Conservation (phyloP, 1,140 invertebrate genomes). For the Ylistrum balloti region DNA sequence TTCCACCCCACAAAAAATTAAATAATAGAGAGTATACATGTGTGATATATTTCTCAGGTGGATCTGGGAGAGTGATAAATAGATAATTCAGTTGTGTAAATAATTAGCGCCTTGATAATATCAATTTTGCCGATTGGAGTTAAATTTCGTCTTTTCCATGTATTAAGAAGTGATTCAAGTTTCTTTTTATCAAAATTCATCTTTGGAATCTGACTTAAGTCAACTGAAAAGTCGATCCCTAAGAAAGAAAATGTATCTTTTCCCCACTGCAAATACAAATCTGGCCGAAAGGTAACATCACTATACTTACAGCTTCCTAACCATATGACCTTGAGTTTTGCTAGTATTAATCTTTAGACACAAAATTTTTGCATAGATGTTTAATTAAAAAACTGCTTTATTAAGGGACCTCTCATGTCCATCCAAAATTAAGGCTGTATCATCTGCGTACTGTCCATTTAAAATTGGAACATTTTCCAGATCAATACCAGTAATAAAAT, state of each 20-base stretch:
- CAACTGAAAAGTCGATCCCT: not conserved
- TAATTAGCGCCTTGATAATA: not conserved
- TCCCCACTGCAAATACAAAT: not conserved
- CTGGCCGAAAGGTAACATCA: no score
- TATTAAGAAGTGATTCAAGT: not conserved
- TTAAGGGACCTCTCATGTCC: conserved; percentile 41
- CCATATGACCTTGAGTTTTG: conserved; percentile 53
- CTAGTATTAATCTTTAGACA: conserved; percentile 50
- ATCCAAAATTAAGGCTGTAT: conserved; percentile 51
- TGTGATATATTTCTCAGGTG: not conserved
- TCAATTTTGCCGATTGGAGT: not conserved
- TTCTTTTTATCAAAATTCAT: not conserved
- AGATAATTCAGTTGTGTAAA: not conserved
- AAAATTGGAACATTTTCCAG: conserved; percentile 38
- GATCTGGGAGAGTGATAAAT: not conserved
- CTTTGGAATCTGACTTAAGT: not conserved
- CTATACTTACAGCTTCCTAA: conserved; percentile 45
- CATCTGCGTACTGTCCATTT: conserved; percentile 53
- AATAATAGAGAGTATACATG: not conserved
- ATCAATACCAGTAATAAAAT: conserved; percentile 48
- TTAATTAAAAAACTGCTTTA: not conserved
- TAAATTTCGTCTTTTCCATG: no score
- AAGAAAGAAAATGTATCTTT: not conserved
- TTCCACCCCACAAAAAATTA: not conserved
- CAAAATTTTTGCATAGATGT: conserved; percentile 42